Percentiles rank a stretch among this genome's conserved stretches.
phyloP scores from a whole-genome alignment of 2,888 invertebrate species.

The Phyllotreta cruciferae region DNA sequence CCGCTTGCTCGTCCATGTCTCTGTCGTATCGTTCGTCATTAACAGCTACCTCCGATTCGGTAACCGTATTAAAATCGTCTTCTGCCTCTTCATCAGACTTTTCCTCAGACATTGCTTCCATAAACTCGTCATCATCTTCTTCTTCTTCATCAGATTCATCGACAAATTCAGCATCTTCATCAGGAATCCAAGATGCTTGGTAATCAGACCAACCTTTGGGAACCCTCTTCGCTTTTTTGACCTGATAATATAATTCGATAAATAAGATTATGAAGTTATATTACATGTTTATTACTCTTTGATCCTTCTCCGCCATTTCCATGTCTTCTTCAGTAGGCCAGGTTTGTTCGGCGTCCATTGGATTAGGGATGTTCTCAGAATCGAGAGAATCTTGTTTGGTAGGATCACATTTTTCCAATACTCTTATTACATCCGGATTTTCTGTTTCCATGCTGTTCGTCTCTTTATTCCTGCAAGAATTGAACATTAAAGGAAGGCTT shows the following conservation, averaged over 20 bases:
- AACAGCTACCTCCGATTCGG: constrained; percentile 66
- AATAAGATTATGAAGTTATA: background rate
- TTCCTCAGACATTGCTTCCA: constrained; percentile 55
- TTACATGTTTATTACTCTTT: constrained; percentile 41
- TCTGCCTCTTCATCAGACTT: constrained; percentile 59
- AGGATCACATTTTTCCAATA: constrained; percentile 70
- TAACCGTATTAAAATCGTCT: constrained; percentile 72
- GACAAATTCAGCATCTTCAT: constrained; percentile 67
- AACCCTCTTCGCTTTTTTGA: constrained; percentile 74
- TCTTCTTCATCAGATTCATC: constrained; percentile 66
- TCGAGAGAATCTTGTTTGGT: constrained; percentile 76
- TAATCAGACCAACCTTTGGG: constrained; percentile 97
- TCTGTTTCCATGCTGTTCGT: constrained; percentile 42
- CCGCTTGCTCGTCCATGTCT: constrained; percentile 77
- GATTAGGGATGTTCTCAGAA: constrained; percentile 83
- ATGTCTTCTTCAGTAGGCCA: constrained; percentile 96
- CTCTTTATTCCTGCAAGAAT: constrained; percentile 31
- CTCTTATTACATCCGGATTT: constrained; percentile 51
- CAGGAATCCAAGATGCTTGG: constrained; percentile 93
- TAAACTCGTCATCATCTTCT: constrained; percentile 61
- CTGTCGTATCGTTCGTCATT: constrained; percentile 78
- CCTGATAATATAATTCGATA: constrained; percentile 29
- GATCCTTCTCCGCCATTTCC: constrained; percentile 71
- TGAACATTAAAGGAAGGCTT: background rate
- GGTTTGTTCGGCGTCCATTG: constrained; percentile 95